These are phyloP conservation scores for Acanthococcus lagerstroemiae DNA, from an alignment of 2,888 invertebrate species.

Conservation along the genomic window DNA sequence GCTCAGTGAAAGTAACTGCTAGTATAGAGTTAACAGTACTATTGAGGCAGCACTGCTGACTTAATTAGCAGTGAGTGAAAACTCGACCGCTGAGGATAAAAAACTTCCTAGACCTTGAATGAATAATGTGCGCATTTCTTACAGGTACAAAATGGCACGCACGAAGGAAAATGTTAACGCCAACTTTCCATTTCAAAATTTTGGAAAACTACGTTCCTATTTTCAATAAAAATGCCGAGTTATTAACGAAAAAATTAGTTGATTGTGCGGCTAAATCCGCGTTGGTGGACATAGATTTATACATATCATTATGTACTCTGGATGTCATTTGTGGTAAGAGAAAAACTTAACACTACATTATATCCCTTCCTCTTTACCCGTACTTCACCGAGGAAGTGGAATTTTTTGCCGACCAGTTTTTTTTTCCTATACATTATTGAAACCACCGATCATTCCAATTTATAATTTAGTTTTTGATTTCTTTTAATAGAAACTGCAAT, in stretches of 20 bases:
- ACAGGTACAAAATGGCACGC: conserved; percentile 48
- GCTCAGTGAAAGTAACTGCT: too few relatives aligned
- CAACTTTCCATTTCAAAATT: conserved; percentile 60
- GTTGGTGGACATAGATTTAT: conserved; percentile 8
- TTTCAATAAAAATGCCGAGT: conserved; percentile 45
- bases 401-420: neutral
- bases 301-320: conserved; percentile 29
- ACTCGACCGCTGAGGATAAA: too few relatives aligned
- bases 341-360: too few relatives aligned
- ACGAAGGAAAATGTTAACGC: conserved; percentile 54
- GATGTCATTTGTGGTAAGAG: conserved; percentile 32
- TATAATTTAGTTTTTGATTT: neutral
- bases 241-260: conserved; percentile 23
- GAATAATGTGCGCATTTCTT: neutral
- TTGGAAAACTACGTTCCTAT: conserved; percentile 55
- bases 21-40: too few relatives aligned
- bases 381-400: too few relatives aligned
- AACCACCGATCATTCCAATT: too few relatives aligned
- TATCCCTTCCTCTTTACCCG: neutral
- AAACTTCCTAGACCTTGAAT: too few relatives aligned
- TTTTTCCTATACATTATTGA: neutral
- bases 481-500: conserved; percentile 34
- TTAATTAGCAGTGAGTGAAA: too few relatives aligned
- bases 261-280: neutral
- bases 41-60: too few relatives aligned